Percentiles rank a stretch among this genome's conserved stretches.
phyloP scores from a whole-genome alignment of 2,888 invertebrate genomes.

The Chironomus riparius region DNA sequence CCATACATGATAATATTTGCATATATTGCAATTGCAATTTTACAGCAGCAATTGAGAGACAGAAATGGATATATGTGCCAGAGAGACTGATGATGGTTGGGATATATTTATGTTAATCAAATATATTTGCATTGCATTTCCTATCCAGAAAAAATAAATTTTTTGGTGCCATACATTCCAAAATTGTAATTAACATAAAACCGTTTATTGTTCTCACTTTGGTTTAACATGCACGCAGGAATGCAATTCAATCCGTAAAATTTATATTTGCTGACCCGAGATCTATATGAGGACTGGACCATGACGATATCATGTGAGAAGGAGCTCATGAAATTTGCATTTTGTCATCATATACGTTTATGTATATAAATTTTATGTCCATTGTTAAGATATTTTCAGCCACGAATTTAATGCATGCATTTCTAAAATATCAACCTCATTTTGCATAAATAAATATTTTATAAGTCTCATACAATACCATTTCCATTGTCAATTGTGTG shows the following conservation, averaged over 20 bases:
- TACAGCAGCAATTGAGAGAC: neutral
- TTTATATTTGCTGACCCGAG: neutral
- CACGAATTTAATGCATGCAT: neutral
- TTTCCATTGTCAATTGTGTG: neutral
- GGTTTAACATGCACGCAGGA: constrained; percentile 6
- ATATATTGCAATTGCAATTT: neutral
- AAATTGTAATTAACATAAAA: constrained; percentile 24
- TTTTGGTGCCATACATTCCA: constrained; percentile 1
- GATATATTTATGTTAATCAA: constrained; percentile 17
- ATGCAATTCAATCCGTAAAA: neutral
- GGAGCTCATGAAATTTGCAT: neutral
- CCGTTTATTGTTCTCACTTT: constrained; percentile 25
- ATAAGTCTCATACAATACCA: neutral
- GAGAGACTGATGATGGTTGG: neutral
- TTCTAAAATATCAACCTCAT: neutral
- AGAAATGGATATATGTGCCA: neutral
- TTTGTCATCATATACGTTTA: neutral
- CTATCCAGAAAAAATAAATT: neutral
- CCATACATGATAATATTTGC: constrained; percentile 2
- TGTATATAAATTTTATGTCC: neutral
- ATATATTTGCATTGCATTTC: constrained; percentile 17
- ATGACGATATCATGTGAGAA: neutral
- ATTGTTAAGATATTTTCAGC: neutral
- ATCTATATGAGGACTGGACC: neutral
- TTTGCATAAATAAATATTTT: constrained; percentile 16